phyloP scores from a whole-genome alignment of 1,140 invertebrate genomes.

The Pseudomyrmex dendroicus region DNA sequence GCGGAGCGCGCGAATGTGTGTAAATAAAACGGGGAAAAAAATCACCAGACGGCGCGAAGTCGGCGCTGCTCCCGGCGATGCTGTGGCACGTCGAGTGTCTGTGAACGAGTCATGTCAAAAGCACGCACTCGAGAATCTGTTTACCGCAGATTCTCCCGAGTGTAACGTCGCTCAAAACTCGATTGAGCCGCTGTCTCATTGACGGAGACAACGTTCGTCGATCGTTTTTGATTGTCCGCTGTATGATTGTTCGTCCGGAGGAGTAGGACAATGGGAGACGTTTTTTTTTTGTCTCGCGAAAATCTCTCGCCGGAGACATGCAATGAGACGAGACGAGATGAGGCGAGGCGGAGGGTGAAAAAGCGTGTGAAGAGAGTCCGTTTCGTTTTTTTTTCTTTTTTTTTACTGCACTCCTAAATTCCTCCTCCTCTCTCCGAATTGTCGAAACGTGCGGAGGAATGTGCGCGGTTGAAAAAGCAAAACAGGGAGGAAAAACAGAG shows the following conservation, averaged over 20 bases:
- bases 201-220: background rate
- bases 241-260: too few relatives aligned
- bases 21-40: background rate
- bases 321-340: background rate
- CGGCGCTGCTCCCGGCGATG: background rate
- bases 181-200: conserved; percentile 21
- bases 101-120: conserved; percentile 32
- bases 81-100: background rate
- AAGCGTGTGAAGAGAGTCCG: background rate
- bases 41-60: background rate
- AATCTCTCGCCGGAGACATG: background rate
- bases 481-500: too few relatives aligned
- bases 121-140: conserved; percentile 35
- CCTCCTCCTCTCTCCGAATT: background rate
- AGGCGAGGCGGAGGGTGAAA: conserved; percentile 9
- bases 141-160: background rate
- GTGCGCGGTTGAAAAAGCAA: too few relatives aligned
- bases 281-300: too few relatives aligned
- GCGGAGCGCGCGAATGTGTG: background rate
- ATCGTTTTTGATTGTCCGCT: background rate
- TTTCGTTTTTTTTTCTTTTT: too few relatives aligned
- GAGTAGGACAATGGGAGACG: too few relatives aligned
- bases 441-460: too few relatives aligned
- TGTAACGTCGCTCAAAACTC: background rate
- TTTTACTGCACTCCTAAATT: background rate